A percentile compares a stretch with the other conserved stretches of the same genome.
These are phyloP conservation scores for Eurystomus glaucurus DNA, from an alignment of 2,797 vertebrate genomes.

Conservation along the genomic window DNA sequence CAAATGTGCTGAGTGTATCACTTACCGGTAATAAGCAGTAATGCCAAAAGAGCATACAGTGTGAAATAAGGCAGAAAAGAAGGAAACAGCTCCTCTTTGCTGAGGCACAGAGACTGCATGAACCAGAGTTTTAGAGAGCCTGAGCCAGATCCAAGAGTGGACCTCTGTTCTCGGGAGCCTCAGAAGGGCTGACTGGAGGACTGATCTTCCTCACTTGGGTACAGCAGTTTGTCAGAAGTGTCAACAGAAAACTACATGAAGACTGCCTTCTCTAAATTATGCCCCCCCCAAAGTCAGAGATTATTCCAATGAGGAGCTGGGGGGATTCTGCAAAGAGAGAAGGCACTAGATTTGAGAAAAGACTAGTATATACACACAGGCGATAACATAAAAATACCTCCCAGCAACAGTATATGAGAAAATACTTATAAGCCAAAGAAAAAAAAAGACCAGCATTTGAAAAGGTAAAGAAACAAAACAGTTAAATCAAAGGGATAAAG, in stretches of 20 bases:
- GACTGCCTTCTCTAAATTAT: not conserved
- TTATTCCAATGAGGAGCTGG: not conserved
- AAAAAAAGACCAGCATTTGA: not conserved
- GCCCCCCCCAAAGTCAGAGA: not conserved
- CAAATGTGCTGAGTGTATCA: not conserved
- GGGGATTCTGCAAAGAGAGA: not conserved
- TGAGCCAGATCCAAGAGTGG: not conserved
- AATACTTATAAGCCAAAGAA: not conserved
- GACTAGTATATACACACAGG: not conserved
- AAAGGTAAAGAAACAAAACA: not conserved
- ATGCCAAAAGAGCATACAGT: not conserved
- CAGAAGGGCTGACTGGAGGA: not conserved
- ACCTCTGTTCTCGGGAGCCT: not conserved
- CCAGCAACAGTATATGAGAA: not conserved
- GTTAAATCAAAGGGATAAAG: not conserved
- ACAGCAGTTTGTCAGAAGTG: not conserved
- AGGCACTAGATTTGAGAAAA: not conserved
- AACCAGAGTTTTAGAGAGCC: not conserved
- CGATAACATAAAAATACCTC: not conserved
- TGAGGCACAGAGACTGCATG: not conserved
- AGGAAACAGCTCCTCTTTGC: not conserved
- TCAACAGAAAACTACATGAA: not conserved
- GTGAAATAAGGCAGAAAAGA: not conserved
- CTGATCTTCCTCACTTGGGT: not conserved
- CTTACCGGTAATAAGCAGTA: not conserved